These are phyloP conservation scores for Nebria brevicollis DNA, from an alignment of 2,888 invertebrate species.

Conservation along the genomic window DNA sequence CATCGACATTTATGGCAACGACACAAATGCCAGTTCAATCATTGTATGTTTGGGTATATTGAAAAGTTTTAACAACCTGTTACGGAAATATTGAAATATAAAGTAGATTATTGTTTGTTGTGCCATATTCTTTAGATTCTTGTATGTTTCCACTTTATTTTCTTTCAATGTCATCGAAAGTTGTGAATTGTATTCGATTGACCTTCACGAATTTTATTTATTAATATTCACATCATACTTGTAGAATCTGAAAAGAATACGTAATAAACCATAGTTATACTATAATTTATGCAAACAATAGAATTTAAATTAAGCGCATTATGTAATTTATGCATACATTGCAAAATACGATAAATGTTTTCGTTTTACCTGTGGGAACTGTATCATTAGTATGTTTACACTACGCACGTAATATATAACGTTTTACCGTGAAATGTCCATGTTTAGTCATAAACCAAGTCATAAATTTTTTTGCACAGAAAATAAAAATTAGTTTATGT, in stretches of 20 bases:
- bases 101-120: no score
- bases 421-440: background rate
- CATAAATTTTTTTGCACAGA: background rate
- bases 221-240: slow-evolving; percentile 29
- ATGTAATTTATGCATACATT: background rate
- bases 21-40: no score
- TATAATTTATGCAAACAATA: background rate
- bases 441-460: background rate
- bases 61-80: no score
- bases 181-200: background rate
- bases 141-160: background rate
- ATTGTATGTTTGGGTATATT: no score
- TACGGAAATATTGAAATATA: no score
- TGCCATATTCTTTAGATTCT: no score
- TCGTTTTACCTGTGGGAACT: background rate
- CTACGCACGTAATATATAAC: background rate
- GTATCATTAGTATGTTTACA: background rate
- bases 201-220: background rate
- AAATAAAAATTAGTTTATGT: background rate
- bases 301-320: background rate
- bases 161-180: background rate
- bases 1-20: background rate
- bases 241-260: slow-evolving; percentile 6
- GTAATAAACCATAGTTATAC: background rate
- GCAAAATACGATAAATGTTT: background rate